Evolutionary conservation across 2,113 vertebrate genomes (phyloP), one percentile per base, ranked within the genome.

Genomic region (Girardinichthys multiradiatus): DNA sequence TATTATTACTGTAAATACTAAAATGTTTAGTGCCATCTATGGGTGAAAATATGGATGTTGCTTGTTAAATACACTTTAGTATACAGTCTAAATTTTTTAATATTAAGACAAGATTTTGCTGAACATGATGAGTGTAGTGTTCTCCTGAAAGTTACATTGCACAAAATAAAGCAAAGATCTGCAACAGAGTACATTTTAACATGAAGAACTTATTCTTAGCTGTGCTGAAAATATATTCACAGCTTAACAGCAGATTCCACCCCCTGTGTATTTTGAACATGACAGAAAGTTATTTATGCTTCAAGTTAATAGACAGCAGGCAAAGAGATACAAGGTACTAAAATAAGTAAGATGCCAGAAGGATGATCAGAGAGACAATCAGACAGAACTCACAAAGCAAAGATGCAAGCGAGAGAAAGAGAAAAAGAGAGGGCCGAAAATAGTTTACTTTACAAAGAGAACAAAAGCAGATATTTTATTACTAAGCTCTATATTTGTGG

Each of bases 131-230:
- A 76, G 26, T 74, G 21, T 17, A 74, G 27, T 63, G 14, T 48
- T 57, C 42, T 68, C 48, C n/a, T 61, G 17, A 30, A n/a, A 68
- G 63, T 27, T 33, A 57, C 73, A 76, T 57, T 26, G 35, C n/a
- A 75, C 8, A 33, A 60, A 26, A 64, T 39, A 15, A 57, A 37
- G 6, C 13, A 57, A 57, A 27, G 51, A 17, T 30, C 77, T 68
- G 66, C 67, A 75, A 66, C 45, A 67, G 17, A 59, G 67, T 51
- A 11, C 59, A 66, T 77, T 76, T 86, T 77, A 86, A 86, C 87
- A 72, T 85, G 85, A 81, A 76, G 51, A 31, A 75, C 87, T n/a
- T 87, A 84, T 87, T 89, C 87, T 87, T 88, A 87, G 81, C 77
- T 60, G 29, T 39, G 60, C 48, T 67, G 15, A 70, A 68, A 79